Conservation (phyloP, 2,888 invertebrate species). For the Temnothorax rugatulus region DNA sequence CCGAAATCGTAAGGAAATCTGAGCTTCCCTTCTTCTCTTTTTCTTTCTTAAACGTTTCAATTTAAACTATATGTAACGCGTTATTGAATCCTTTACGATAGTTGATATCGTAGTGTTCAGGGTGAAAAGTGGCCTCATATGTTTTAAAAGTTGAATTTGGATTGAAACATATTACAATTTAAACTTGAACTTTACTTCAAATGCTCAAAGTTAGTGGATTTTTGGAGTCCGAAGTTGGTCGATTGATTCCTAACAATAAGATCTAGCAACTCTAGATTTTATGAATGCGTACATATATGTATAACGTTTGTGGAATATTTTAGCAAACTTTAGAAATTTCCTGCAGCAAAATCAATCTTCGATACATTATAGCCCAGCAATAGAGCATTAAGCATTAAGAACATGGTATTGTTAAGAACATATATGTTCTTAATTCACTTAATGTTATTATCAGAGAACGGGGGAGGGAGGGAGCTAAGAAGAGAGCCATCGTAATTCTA, state of each 20-base stretch:
- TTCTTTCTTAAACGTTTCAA: constrained; percentile 15
- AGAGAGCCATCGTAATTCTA: no score
- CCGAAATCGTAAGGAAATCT: constrained; percentile 20
- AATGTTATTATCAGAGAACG: no score
- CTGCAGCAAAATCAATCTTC: not conserved
- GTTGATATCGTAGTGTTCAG: constrained; percentile 12
- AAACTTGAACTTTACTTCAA: constrained; percentile 3
- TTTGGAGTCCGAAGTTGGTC: not conserved
- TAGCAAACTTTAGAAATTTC: no score
- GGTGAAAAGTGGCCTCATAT: constrained; percentile 25
- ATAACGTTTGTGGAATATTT: not conserved
- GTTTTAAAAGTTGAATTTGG: not conserved
- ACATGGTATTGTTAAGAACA: no score
- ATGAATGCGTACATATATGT: not conserved
- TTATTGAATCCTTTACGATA: constrained; percentile 15
- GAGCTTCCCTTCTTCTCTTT: not conserved
- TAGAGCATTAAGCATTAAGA: no score
- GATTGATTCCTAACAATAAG: not conserved
- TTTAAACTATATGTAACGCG: not conserved
- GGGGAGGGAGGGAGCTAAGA: no score
- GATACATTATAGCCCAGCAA: no score
- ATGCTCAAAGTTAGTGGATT: not conserved
- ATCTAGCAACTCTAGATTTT: not conserved
- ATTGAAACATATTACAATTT: not conserved
- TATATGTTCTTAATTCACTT: not conserved